Evolutionary conservation across 2,888 invertebrate species (phyloP), one percentile per base, ranked within the genome.

Genomic region (Aethes cnicana): DNA sequence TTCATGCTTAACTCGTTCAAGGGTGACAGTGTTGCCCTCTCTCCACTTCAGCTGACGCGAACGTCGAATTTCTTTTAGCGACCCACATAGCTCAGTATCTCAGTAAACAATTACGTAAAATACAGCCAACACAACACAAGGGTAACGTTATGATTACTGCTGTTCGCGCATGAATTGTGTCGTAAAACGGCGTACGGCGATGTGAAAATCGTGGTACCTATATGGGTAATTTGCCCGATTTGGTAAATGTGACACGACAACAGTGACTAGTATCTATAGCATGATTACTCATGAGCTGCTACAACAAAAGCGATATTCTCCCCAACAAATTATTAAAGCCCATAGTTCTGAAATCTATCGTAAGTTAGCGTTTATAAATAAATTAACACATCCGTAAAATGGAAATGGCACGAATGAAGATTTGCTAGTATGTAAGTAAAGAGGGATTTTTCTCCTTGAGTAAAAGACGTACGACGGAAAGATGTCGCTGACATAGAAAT

Each of bases 111-210:
- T 50, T 50, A 43, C 50, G 30, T 37, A 36, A 50, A 28, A 9
- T 17, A 33, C 4, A 17, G 33, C n/a, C 25, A 23, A 21, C 42
- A 20, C 28, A 32, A 20, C 43, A 23, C n/a, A 44, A 16, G 17
- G 36, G 17, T 21, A 23, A 30, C 17, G 30, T 18, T 43, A 25
- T 6, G 30, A 50, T 44, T 30, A 26, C 21, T 28, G 20, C 47
- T n/a, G 8, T 17, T 33, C 33, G 8, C 26, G 41, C 43, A 43
- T 18, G 39, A 14, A 18, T 18, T 9, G 20, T 41, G 48, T 48
- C 33, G 48, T 42, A 48, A 35, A 48, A 35, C n/a, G n/a, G n/a
- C n/a, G n/a, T n/a, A 33, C 48, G 20, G 14, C 26, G 17, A 35
- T n/a, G 28, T 17, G 17, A 26, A 21, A 36, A 11, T n/a, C 12